phyloP scores from a whole-genome alignment of 2,797 vertebrate genomes.

The Gymnocypris eckloni region DNA sequence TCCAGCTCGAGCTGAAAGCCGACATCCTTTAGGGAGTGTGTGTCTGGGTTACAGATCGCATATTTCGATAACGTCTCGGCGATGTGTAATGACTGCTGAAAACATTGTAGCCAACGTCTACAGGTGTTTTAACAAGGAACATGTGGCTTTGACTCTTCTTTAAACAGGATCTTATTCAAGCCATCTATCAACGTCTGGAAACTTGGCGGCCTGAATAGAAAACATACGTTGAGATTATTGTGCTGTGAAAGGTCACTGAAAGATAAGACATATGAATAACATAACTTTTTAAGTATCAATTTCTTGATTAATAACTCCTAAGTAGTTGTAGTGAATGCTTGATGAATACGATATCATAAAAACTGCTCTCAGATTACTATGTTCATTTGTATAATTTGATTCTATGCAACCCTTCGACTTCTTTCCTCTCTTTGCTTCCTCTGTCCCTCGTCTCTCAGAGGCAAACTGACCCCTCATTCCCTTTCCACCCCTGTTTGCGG shows the following conservation, averaged over 20 bases:
- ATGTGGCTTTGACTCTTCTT: slow-evolving; percentile 40
- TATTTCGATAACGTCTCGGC: slow-evolving; percentile 46
- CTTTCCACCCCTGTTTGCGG: slow-evolving; percentile 41
- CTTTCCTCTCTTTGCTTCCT: neutral
- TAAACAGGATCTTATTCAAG: slow-evolving; percentile 37
- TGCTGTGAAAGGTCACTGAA: slow-evolving; percentile 12
- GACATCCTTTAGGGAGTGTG: slow-evolving; percentile 52
- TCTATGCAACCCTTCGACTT: neutral
- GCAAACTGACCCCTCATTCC: slow-evolving; percentile 41
- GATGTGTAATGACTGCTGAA: slow-evolving; percentile 38
- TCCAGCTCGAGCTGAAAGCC: slow-evolving; percentile 39
- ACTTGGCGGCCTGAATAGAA: slow-evolving; percentile 48
- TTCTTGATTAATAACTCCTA: slow-evolving; percentile 7
- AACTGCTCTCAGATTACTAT: neutral
- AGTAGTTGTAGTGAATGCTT: neutral
- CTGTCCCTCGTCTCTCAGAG: slow-evolving; percentile 8
- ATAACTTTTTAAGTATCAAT: slow-evolving; percentile 4
- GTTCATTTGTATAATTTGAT: neutral
- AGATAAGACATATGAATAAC: neutral
- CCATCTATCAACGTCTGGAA: slow-evolving; percentile 31
- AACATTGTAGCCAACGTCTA: slow-evolving; percentile 43
- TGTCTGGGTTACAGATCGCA: slow-evolving; percentile 53
- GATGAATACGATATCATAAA: neutral
- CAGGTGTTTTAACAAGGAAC: slow-evolving; percentile 55
- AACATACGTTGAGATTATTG: neutral